Percentiles rank a stretch among this genome's conserved stretches.
Conservation (phyloP, 2,797 vertebrate species). For the Salarias fasciatus region DNA sequence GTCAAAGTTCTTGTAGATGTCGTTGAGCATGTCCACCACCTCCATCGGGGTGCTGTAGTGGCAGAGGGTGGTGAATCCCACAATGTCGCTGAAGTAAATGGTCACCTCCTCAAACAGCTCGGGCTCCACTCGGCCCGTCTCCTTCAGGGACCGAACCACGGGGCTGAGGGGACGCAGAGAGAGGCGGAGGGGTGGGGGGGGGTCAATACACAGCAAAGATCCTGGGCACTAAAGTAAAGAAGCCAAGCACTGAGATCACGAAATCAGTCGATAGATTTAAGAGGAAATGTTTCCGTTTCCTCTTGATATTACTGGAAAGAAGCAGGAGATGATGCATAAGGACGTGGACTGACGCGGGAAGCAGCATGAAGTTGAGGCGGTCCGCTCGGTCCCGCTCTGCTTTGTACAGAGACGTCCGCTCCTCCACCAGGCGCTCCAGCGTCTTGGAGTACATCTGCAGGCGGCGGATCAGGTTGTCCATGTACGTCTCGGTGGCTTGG, state of each 20-base stretch:
- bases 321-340: too few species aligned
- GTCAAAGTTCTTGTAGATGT: constrained; percentile 98
- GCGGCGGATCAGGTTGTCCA: constrained; percentile 97
- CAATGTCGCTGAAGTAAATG: constrained; percentile 98
- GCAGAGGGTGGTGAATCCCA: constrained; percentile 97
- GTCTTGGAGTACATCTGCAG: constrained; percentile 96
- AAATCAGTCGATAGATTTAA: too few species aligned
- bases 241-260: too few species aligned
- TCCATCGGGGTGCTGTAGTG: constrained; percentile 98
- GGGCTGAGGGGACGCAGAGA: constrained; percentile 82
- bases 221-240: too few species aligned
- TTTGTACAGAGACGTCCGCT: constrained; percentile 94
- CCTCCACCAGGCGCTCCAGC: constrained; percentile 94
- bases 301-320: too few species aligned
- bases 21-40: constrained; percentile 98
- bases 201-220: too few species aligned
- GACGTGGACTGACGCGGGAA: constrained; percentile 85
- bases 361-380: constrained; percentile 94
- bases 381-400: constrained; percentile 95
- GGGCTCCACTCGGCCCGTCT: constrained; percentile 91
- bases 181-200: background rate
- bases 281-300: too few species aligned
- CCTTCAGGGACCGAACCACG: constrained; percentile 95
- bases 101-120: constrained; percentile 96
- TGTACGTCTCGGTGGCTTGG: constrained; percentile 93